phyloP scores from a whole-genome alignment of 2,888 invertebrate genomes.

The Rhagophthalmus giganteus region DNA sequence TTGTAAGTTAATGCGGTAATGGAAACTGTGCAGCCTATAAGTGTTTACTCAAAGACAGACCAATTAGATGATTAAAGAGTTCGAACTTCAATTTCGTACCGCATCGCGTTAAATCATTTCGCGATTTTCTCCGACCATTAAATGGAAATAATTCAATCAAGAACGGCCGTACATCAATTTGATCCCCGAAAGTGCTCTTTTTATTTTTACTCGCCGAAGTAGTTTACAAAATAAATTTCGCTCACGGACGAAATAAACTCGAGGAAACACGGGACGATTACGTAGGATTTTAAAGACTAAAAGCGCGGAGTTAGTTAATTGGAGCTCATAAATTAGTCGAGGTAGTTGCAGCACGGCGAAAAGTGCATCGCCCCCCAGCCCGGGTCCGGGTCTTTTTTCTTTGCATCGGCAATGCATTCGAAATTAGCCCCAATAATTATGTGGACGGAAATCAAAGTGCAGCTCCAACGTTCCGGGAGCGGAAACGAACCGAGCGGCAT shows the following conservation, averaged over 20 bases:
- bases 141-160: too few relatives aligned
- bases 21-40: too few relatives aligned
- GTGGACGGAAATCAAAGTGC: slow-evolving; percentile 24
- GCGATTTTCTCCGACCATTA: too few relatives aligned
- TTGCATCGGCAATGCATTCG: slow-evolving; percentile 11
- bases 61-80: too few relatives aligned
- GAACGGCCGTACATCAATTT: too few relatives aligned
- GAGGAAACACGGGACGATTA: neutral
- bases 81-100: too few relatives aligned
- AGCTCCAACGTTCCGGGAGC: slow-evolving; percentile 10
- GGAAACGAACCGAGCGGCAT: slow-evolving; percentile 4
- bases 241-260: neutral
- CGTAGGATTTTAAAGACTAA: slow-evolving; percentile 7
- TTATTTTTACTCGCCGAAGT: too few relatives aligned
- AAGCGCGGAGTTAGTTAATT: slow-evolving; percentile 18
- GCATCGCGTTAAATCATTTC: too few relatives aligned
- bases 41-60: too few relatives aligned
- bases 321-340: slow-evolving; percentile 16
- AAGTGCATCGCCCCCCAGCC: slow-evolving; percentile 9
- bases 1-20: too few relatives aligned
- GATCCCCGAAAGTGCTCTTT: too few relatives aligned
- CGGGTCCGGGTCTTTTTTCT: slow-evolving; percentile 7
- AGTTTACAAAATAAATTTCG: neutral
- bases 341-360: slow-evolving; percentile 10
- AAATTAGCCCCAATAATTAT: slow-evolving; percentile 26